Conservation (phyloP, 1,140 invertebrate genomes). For the Bombus soroeensis region DNA sequence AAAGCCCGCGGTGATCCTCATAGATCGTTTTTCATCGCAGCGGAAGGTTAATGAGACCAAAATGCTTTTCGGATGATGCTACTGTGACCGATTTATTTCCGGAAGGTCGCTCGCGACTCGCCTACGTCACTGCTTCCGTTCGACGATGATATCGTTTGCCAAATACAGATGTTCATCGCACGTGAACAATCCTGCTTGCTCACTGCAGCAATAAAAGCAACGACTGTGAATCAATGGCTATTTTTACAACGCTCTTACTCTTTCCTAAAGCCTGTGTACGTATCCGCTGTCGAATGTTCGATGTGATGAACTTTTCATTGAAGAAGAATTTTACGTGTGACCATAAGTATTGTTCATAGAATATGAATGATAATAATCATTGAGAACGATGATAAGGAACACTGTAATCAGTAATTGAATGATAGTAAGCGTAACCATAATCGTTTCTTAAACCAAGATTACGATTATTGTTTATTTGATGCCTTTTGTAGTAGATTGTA, state of each 20-base stretch:
- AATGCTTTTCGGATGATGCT: slow-evolving; percentile 4
- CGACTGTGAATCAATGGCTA: slow-evolving; percentile 12
- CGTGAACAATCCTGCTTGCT: neutral
- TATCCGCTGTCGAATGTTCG: neutral
- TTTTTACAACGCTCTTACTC: neutral
- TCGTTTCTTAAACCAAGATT: no score
- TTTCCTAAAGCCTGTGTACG: neutral
- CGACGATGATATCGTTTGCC: neutral
- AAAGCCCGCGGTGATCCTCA: neutral
- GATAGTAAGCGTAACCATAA: no score
- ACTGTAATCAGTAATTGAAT: no score
- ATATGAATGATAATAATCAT: no score
- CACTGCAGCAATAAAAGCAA: neutral
- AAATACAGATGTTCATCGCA: slow-evolving; percentile 26
- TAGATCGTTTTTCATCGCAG: neutral
- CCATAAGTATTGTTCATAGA: no score
- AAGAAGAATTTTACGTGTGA: neutral
- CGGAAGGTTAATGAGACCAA: slow-evolving; percentile 13
- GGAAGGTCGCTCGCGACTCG: neutral
- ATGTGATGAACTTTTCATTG: neutral
- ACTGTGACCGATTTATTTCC: slow-evolving; percentile 42
- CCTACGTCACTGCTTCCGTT: slow-evolving; percentile 28
- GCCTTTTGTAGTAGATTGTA: no score
- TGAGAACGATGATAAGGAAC: no score
- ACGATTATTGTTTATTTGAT: no score